Percentiles rank a stretch among this genome's conserved stretches.
Conservation (phyloP, 2,797 vertebrate species). For the Anabacerthia variegaticeps region DNA sequence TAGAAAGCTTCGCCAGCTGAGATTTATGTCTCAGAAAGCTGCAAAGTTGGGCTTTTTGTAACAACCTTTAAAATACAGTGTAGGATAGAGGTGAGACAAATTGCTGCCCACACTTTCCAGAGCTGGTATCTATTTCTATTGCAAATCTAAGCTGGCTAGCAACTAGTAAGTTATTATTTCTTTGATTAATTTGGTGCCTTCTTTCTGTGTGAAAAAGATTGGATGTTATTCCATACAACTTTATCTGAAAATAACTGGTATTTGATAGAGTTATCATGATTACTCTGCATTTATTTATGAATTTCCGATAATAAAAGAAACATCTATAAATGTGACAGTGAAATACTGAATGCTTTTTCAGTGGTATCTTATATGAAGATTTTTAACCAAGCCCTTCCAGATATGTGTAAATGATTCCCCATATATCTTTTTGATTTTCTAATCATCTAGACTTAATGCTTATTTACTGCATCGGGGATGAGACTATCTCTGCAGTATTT, state of each 20-base stretch:
- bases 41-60: not conserved
- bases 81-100: not conserved
- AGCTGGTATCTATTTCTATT: not conserved
- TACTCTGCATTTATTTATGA: not conserved
- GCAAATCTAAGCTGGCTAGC: not conserved
- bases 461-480: not conserved
- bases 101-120: not conserved
- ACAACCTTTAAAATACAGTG: not conserved
- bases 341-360: not conserved
- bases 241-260: not conserved
- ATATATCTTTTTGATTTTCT: not conserved
- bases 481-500: not conserved
- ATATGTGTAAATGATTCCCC: not conserved
- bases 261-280: not conserved
- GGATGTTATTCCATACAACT: not conserved
- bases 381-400: not conserved
- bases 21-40: not conserved
- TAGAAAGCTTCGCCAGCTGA: not conserved
- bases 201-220: not conserved
- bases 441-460: not conserved
- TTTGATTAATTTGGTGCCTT: not conserved
- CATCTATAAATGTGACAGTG: not conserved
- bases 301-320: not conserved
- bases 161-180: not conserved
- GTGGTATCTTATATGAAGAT: not conserved